Percentiles rank a stretch among this genome's conserved stretches.
These are phyloP conservation scores for Coreoperca whiteheadi DNA, from an alignment of 2,113 vertebrate species.

Conservation along the genomic window DNA sequence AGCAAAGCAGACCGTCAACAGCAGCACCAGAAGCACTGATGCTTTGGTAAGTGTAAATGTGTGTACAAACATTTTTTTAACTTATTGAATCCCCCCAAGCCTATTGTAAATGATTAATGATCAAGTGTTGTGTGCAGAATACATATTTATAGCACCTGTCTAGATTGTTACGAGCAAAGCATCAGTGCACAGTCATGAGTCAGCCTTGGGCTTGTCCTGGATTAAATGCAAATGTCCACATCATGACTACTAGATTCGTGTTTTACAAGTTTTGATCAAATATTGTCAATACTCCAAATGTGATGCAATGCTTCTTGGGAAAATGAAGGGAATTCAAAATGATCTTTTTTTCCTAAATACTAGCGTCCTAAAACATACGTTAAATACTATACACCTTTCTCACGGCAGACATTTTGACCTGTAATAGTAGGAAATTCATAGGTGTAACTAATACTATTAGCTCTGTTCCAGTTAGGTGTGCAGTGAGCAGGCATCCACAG, in stretches of 20 bases:
- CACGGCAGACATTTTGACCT: background rate
- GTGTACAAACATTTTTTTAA: background rate
- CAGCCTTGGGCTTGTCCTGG: background rate
- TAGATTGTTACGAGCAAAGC: background rate
- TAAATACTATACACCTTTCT: background rate
- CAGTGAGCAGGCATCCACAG: background rate
- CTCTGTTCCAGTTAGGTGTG: background rate
- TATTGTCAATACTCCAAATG: background rate
- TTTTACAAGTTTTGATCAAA: background rate
- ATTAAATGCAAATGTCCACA: background rate
- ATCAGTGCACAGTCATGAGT: background rate
- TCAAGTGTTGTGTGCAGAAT: slow-evolving; percentile 4
- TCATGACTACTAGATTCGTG: background rate
- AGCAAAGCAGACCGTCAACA: background rate
- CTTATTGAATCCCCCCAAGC: background rate
- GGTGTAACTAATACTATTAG: background rate
- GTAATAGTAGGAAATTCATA: background rate
- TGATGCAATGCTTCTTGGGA: background rate
- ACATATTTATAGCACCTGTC: slow-evolving; percentile 6
- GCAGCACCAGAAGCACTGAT: background rate
- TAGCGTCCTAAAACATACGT: background rate
- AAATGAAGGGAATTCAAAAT: background rate
- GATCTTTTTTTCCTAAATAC: background rate
- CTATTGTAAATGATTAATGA: slow-evolving; percentile 1
- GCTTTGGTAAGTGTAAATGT: background rate